phyloP scores from a whole-genome alignment of 2,888 invertebrate genomes.

The Nebria brevicollis region DNA sequence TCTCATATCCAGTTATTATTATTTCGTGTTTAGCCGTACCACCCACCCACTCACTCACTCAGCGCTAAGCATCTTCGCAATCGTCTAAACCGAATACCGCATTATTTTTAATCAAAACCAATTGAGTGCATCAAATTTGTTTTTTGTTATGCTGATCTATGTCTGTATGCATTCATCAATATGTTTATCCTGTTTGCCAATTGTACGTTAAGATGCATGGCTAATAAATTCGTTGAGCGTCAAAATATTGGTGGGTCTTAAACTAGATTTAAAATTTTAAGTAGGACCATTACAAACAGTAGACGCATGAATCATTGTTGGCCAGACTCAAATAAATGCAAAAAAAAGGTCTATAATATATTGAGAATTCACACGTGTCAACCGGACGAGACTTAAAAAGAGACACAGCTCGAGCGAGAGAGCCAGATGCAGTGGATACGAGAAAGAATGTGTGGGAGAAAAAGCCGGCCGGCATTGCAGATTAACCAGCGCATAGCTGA shows the following conservation, averaged over 20 bases:
- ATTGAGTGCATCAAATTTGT: conserved; percentile 1
- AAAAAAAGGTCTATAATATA: conserved; percentile 6
- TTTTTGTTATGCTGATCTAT: background rate
- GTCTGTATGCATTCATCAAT: background rate
- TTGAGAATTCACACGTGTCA: conserved; percentile 8
- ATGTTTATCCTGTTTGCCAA: background rate
- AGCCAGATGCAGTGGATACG: conserved; percentile 8
- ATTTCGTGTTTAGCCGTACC: background rate
- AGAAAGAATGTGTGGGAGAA: conserved; percentile 37
- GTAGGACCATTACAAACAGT: background rate
- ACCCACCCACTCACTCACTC: background rate
- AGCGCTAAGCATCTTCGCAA: background rate
- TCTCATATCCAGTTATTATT: background rate
- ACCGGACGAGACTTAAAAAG: conserved; percentile 9
- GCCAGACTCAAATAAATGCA: background rate
- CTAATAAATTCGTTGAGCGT: background rate
- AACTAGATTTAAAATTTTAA: background rate
- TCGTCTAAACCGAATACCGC: background rate
- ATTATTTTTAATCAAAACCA: background rate
- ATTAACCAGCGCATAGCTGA: conserved; percentile 43
- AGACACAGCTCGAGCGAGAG: background rate
- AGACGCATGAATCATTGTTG: conserved; percentile 10
- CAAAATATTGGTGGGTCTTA: background rate
- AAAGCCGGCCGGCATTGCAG: conserved; percentile 35
- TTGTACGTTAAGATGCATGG: too few species aligned